Conservation (phyloP, 2,888 invertebrate genomes). For the Willowsia nigromaculata region DNA sequence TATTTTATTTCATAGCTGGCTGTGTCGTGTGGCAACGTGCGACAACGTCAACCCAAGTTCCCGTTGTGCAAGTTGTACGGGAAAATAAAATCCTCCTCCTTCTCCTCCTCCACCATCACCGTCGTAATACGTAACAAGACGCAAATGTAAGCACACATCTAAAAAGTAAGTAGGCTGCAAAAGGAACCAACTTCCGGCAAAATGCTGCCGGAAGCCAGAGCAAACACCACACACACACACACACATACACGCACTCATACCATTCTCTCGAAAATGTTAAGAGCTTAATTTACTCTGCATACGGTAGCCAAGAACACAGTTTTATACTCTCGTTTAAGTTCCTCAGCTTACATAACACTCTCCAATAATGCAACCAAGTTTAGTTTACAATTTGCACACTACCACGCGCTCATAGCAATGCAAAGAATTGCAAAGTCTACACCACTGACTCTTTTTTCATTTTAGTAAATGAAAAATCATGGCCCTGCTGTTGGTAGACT, state of each 20-base stretch:
- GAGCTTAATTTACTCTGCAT: neutral
- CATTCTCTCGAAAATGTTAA: constrained; percentile 20
- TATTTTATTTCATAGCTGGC: neutral
- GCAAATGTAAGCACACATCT: constrained; percentile 31
- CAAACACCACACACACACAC: neutral
- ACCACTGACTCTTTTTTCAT: neutral
- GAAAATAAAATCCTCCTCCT: neutral
- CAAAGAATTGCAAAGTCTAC: neutral
- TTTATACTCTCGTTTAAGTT: neutral
- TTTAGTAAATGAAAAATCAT: neutral
- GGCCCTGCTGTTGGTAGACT: neutral
- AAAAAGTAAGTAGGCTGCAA: constrained; percentile 65
- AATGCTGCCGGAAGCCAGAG: constrained; percentile 78
- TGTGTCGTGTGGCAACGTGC: neutral
- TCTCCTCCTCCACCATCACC: constrained; percentile 4
- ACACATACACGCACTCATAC: neutral
- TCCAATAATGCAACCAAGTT: neutral
- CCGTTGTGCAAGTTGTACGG: neutral
- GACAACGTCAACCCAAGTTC: neutral
- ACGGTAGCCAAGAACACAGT: neutral
- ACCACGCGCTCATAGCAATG: neutral
- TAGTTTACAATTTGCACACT: neutral
- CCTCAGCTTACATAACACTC: neutral
- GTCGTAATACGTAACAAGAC: constrained; percentile 10
- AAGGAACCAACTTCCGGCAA: constrained; percentile 79